These are phyloP conservation scores for Ceratina calcarata DNA, from an alignment of 1,140 invertebrate species.

Conservation along the genomic window DNA sequence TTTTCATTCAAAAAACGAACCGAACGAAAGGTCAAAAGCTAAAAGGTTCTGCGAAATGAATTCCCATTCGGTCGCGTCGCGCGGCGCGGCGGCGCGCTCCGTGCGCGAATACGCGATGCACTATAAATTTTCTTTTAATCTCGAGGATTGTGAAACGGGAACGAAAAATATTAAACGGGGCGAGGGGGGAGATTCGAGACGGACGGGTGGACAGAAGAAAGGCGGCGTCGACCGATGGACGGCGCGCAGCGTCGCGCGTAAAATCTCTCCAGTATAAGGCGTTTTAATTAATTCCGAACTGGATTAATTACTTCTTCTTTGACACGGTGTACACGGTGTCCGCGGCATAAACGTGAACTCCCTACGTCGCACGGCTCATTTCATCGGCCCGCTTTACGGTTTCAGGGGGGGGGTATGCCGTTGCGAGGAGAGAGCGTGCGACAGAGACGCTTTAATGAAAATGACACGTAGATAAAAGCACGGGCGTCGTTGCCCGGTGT, in stretches of 20 bases:
- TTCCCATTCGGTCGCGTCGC: conserved; percentile 60
- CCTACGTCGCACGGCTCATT: conserved; percentile 10
- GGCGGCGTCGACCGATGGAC: conserved; percentile 16
- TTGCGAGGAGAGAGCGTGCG: background rate
- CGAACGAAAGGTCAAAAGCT: conserved; percentile 61
- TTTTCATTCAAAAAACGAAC: conserved; percentile 15
- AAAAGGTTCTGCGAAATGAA: conserved; percentile 71
- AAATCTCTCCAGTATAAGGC: conserved; percentile 44
- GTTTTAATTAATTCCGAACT: conserved; percentile 65
- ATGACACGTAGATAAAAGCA: conserved; percentile 24
- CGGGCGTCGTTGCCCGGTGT: conserved; percentile 18
- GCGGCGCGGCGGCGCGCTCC: conserved; percentile 24
- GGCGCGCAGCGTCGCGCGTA: conserved; percentile 1
- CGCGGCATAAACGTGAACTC: background rate
- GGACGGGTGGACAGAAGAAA: conserved; percentile 5
- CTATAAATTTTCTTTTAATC: conserved; percentile 77
- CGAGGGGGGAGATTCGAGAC: conserved; percentile 4
- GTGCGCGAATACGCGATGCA: conserved; percentile 52
- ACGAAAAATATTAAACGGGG: conserved; percentile 68
- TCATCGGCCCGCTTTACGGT: background rate
- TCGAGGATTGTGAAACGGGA: conserved; percentile 61
- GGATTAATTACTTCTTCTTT: conserved; percentile 62
- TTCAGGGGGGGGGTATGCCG: background rate
- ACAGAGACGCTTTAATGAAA: conserved; percentile 23
- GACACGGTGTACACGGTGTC: background rate